Evolutionary conservation across 2,113 vertebrate species (phyloP).

Genomic region (Urocolius indicus): DNA sequence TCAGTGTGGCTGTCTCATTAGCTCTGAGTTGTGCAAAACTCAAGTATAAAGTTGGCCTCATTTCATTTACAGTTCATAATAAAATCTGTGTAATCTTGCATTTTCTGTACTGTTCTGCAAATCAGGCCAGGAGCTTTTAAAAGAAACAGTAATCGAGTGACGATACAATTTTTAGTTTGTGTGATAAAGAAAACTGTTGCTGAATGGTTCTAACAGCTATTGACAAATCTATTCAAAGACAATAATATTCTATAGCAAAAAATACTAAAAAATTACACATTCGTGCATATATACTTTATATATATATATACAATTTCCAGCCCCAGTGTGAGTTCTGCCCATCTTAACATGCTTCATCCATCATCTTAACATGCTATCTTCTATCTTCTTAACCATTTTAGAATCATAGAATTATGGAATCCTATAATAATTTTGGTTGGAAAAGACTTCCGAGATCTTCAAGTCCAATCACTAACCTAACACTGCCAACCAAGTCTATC

Average conservation of each 20-base stretch:
- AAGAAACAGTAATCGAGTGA: not conserved
- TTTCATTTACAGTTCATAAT: slow-evolving; percentile 30
- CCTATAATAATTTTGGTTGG: too few relatives aligned
- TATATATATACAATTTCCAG: not conserved
- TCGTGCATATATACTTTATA: fast-evolving
- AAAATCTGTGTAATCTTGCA: not conserved
- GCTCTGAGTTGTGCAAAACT: not conserved
- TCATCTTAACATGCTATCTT: not conserved
- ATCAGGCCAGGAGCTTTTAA: not conserved
- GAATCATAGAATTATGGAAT: too few relatives aligned
- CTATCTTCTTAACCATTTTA: not conserved
- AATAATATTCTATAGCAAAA: not conserved
- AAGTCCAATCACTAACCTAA: too few relatives aligned
- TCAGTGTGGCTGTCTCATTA: slow-evolving; percentile 2
- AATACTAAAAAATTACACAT: not conserved
- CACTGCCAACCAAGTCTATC: too few relatives aligned
- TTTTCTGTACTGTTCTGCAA: not conserved
- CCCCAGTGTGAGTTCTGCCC: not conserved
- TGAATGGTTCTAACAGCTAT: not conserved
- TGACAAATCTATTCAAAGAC: not conserved
- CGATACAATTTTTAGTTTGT: not conserved
- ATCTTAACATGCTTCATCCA: too few relatives aligned
- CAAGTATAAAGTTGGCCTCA: slow-evolving; percentile 17
- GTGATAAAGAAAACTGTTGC: not conserved
- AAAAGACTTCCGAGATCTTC: too few relatives aligned